phyloP scores from a whole-genome alignment of 2,888 invertebrate species.

The Ctenicera cuprea region DNA sequence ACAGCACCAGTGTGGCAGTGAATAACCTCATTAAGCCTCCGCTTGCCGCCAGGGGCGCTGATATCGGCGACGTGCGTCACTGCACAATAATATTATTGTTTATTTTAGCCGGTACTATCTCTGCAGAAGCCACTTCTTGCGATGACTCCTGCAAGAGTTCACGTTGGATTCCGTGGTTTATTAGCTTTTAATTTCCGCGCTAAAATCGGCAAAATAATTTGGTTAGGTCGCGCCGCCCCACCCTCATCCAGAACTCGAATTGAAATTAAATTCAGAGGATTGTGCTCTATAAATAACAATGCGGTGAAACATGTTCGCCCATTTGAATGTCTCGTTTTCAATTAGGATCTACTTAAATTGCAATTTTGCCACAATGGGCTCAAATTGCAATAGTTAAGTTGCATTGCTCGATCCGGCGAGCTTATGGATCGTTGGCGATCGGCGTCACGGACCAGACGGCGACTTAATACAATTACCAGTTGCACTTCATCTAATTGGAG shows the following conservation, averaged over 20 bases:
- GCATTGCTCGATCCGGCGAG: conserved; percentile 64
- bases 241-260: not conserved
- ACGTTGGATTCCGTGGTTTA: not conserved
- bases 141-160: conserved; percentile 20
- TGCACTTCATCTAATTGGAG: conserved; percentile 69
- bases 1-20: conserved; percentile 51
- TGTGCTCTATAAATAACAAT: conserved; percentile 14
- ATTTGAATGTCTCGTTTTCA: conserved; percentile 58
- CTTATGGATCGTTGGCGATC: conserved; percentile 61
- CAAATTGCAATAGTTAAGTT: conserved; percentile 67
- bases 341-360: conserved; percentile 57
- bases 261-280: conserved; percentile 20
- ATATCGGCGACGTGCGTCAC: conserved; percentile 48
- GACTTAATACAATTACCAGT: conserved; percentile 69
- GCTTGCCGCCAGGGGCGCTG: conserved; percentile 47
- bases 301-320: conserved; percentile 14
- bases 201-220: not conserved
- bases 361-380: conserved; percentile 63
- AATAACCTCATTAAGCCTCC: conserved; percentile 56
- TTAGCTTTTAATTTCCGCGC: not conserved
- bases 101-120: conserved; percentile 44
- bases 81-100: conserved; percentile 51
- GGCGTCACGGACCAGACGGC: conserved; percentile 68
- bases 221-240: not conserved
- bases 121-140: conserved; percentile 37